A percentile compares a stretch with the other conserved stretches of the same genome.
These are phyloP conservation scores for Drosophila lacicola DNA, from an alignment of 2,888 invertebrate species.

Conservation along the genomic window DNA sequence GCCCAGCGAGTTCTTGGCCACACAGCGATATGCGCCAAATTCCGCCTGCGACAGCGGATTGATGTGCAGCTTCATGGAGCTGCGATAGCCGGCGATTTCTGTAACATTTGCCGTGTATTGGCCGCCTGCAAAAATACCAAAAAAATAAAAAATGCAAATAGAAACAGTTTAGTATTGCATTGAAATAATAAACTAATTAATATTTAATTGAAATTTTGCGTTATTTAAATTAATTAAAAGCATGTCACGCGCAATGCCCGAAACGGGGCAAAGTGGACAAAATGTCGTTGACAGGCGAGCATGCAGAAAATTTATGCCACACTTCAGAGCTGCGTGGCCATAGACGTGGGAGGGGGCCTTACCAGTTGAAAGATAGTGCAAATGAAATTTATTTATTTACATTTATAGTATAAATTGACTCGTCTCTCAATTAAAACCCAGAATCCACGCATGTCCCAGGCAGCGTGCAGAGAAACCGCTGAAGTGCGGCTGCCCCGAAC, in stretches of 20 bases:
- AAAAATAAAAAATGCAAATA: not conserved
- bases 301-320: conserved; percentile 63
- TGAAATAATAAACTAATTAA: conserved; percentile 66
- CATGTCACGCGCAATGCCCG: conserved; percentile 56
- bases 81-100: conserved; percentile 90
- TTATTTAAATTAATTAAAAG: conserved; percentile 73
- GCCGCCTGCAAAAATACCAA: conserved; percentile 85
- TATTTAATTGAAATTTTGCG: conserved; percentile 64
- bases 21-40: conserved; percentile 92
- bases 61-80: conserved; percentile 91
- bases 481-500: conserved; percentile 33
- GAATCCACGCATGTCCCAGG: conserved; percentile 31
- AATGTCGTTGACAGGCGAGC: conserved; percentile 66
- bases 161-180: conserved; percentile 33
- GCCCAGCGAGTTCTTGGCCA: conserved; percentile 93
- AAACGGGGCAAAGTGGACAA: conserved; percentile 42
- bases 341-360: conserved; percentile 15
- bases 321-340: not conserved
- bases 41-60: conserved; percentile 88
- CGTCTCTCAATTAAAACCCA: conserved; percentile 13
- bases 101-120: conserved; percentile 90
- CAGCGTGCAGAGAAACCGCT: conserved; percentile 50
- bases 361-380: conserved; percentile 67
- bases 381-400: conserved; percentile 73
- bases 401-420: conserved; percentile 52